phyloP scores from a whole-genome alignment of 2,113 vertebrate species.

The Caretta caretta region DNA sequence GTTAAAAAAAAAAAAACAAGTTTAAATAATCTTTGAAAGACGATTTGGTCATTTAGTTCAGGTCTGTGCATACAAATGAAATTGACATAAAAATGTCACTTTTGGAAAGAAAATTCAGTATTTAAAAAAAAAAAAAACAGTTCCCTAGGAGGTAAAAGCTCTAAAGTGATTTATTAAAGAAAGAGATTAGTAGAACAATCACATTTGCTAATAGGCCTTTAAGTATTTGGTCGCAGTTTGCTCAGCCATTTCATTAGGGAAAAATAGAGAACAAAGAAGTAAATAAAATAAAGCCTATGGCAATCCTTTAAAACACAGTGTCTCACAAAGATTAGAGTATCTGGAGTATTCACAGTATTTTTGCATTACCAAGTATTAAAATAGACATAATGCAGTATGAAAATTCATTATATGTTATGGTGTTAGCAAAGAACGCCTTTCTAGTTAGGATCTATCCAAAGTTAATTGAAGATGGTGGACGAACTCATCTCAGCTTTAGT shows the following conservation, averaged over 20 bases:
- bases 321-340: neutral
- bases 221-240: neutral
- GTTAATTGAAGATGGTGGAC: accelerated
- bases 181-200: neutral
- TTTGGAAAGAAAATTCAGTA: neutral
- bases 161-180: neutral
- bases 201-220: neutral
- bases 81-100: neutral
- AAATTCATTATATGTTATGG: neutral
- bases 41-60: neutral
- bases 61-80: neutral
- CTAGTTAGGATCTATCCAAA: neutral
- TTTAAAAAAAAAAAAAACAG: neutral
- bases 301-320: neutral
- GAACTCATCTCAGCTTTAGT: neutral
- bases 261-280: neutral
- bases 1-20: neutral
- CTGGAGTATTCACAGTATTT: neutral
- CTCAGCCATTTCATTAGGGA: neutral
- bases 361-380: neutral
- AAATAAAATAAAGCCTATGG: neutral
- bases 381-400: neutral
- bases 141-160: neutral
- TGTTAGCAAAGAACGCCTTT: neutral
- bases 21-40: neutral